Evolutionary conservation across 1,140 invertebrate genomes (phyloP), one percentile per base, ranked within the genome.

Genomic region (Thaumatotibia leucotreta): DNA sequence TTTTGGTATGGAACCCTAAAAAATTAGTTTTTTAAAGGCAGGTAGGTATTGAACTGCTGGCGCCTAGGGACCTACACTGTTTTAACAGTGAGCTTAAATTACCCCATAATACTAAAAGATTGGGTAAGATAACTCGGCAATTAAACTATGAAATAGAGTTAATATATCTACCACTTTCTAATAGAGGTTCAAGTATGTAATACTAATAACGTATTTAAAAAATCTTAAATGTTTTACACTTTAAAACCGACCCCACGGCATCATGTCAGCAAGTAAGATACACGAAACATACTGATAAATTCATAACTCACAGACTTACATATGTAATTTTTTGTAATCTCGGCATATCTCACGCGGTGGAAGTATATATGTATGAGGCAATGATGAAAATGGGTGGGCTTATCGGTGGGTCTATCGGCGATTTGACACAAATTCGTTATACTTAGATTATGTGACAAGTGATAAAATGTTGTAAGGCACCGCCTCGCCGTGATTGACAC

Each of bases 391-490:
- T 88, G 84, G 83, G 87, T 86, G 87, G 83, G 84, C 86, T 88
- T 88, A 89, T 89, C 87, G 71, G 64, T 70, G 68, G 76, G 74
- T 81, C 84, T 75, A 87, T 88, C 83, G 77, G 65, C 83, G 82
- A 89, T 86, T 87, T 89, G 86, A 87, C 83, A 85, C 84, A 89
- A 88, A 89, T 88, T 84, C 82, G 83, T 87, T 84, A 83, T 83
- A 84, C 75, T 81, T 82, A 84, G 85, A 85, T 87, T 87, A 86
- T 86, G 78, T 83, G 84, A 86, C 79, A 84, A 82, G 74, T 70
- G 86, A 88, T 88, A 88, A 86, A 80, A 83, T 77, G 76, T 86
- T 84, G 81, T 87, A 82, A 89, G 80, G 86, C 68, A 80, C 87
- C 87, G 87, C 87, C 80, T 81, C 71, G 81, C 73, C 68, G 76